Evolutionary conservation across 2,888 invertebrate species (phyloP), one percentile per base, ranked within the genome.

Genomic region (Drosophila anomalipes): DNA sequence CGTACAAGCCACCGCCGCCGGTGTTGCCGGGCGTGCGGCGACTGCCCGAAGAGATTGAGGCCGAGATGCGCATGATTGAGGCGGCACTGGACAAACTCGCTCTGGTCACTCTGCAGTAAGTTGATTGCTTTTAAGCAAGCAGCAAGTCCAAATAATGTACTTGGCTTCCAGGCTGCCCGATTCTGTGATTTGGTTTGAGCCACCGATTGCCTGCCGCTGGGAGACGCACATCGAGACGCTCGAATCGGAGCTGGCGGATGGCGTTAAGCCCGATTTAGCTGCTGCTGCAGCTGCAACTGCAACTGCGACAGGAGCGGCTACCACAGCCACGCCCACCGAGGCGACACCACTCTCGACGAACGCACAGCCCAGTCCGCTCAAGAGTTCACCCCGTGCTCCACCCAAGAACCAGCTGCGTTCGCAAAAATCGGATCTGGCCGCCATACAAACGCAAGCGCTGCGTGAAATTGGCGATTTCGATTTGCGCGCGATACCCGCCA

Each of bases 31-130:
- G 96, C 0, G 95, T 95, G 5, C 95, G 95, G 7, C 94, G 96
- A 54, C 94, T 95, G 30, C 97, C 97, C 0, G 97, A 97, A 93
- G 96, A 97, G 89, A 96, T 97, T 32, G 97, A 97, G 86, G 95
- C 95, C 0, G 97, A 97, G 91, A 95, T 96, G 91, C 96, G 96
- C 89, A 95, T 94, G 81, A 94, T 96, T 32, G 97, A 97, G 83
- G 94, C 95, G 3, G 96, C 96, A 59, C 95, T 97, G 89, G 96
- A 97, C 85, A 96, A 96, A 77, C 94, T 97, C 28, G 95, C 96
- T 0, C 93, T 95, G 10, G 94, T 97, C 19, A 95, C 95, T 33
- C 94, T 97, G 26, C 95, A 96, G 97, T 97, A 91, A 94, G 95
- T 91, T n/a, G 1, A 6, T 4, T 5, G 4, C 9, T 12, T 7